A percentile compares a stretch with the other conserved stretches of the same genome.
Evolutionary conservation across 2,888 invertebrate species (phyloP).

Genomic region (Caenorhabditis sp.): DNA sequence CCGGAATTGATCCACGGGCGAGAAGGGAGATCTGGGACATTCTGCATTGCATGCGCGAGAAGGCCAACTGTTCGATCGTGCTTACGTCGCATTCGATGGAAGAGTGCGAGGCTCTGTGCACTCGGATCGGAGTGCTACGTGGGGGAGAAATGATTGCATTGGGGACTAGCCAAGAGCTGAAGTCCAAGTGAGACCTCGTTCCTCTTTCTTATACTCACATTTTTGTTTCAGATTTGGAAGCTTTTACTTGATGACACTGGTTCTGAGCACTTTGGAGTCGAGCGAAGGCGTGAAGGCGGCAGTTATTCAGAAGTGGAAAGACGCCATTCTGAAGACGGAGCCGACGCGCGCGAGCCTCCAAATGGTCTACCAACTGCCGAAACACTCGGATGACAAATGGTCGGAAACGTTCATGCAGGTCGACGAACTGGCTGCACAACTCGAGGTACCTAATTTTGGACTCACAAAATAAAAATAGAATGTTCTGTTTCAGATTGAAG

Average conservation of each 20-base stretch:
- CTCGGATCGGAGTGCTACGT: conserved; percentile 71
- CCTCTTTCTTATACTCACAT: background rate
- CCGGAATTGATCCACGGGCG: conserved; percentile 82
- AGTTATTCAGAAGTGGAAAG: conserved; percentile 3
- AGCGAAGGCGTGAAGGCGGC: background rate
- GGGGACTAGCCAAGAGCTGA: conserved; percentile 72
- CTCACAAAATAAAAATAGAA: background rate
- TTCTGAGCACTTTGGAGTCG: conserved; percentile 1
- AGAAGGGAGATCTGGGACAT: conserved; percentile 21
- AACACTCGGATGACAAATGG: conserved; percentile 10
- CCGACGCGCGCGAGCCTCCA: conserved; percentile 18
- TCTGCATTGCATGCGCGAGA: conserved; percentile 24
- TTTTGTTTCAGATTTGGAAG: conserved; percentile 19
- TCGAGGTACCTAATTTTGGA: conserved; percentile 2
- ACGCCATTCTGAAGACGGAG: conserved; percentile 24
- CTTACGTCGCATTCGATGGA: conserved; percentile 81
- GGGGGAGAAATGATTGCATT: conserved; percentile 70
- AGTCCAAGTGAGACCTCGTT: conserved; percentile 54
- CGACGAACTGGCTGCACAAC: background rate
- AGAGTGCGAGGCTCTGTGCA: conserved; percentile 71
- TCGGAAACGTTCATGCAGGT: conserved; percentile 14
- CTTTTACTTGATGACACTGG: conserved; percentile 30
- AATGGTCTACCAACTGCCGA: conserved; percentile 37
- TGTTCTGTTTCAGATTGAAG: conserved; percentile 10
- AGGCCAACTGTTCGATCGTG: conserved; percentile 78